phyloP scores from a whole-genome alignment of 2,113 vertebrate species.

The Sciurus niger region DNA sequence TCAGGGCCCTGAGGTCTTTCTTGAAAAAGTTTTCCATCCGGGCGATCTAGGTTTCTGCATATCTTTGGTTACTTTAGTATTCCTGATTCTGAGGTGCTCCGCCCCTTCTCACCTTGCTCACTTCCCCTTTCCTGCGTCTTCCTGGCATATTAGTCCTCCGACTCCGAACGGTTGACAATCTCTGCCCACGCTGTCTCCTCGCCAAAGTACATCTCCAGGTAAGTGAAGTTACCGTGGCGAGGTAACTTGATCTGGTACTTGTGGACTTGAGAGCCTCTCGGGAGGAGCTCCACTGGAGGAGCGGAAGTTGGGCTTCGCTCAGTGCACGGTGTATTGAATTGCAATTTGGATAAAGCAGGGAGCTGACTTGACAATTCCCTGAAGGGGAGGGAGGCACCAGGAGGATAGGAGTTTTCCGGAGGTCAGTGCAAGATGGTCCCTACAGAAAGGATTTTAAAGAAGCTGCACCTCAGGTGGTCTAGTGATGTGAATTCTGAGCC shows the following conservation, averaged over 20 bases:
- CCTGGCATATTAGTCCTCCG: rapidly evolving
- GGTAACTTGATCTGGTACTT: neutral
- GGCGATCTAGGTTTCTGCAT: neutral
- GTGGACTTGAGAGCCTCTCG: neutral
- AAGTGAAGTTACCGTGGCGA: neutral
- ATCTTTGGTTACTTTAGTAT: neutral
- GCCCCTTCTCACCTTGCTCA: neutral
- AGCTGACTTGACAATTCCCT: neutral
- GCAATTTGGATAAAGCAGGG: neutral
- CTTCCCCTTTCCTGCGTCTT: neutral
- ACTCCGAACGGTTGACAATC: rapidly evolving
- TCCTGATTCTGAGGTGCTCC: neutral
- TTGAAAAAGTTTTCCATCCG: neutral
- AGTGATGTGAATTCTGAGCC: too few relatives aligned
- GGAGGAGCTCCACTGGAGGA: neutral
- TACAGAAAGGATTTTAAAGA: neutral
- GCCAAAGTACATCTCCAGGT: neutral
- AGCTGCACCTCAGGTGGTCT: neutral
- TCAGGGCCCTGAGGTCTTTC: neutral
- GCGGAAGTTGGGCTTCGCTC: neutral
- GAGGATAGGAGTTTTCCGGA: neutral
- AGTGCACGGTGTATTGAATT: too few relatives aligned
- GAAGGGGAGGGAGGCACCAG: rapidly evolving
- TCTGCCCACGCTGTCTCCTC: neutral
- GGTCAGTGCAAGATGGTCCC: neutral